These are phyloP conservation scores for Phalacrocorax brasilianus DNA, from an alignment of 2,113 vertebrate genomes.

Conservation along the genomic window DNA sequence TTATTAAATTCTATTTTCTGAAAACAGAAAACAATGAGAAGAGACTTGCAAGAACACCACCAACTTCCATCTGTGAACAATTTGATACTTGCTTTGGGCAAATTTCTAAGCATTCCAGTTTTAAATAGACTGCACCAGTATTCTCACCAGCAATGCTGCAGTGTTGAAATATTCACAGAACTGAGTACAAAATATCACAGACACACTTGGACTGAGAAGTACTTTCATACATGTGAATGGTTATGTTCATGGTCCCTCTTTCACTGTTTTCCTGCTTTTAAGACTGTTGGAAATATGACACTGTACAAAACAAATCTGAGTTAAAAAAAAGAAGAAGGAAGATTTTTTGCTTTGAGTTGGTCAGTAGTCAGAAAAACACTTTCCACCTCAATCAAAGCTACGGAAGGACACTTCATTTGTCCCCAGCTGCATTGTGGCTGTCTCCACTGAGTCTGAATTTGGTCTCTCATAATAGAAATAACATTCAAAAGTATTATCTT, in stretches of 20 bases:
- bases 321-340: neutral
- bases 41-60: slow-evolving; percentile 29
- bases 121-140: slow-evolving; percentile 34
- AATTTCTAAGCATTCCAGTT: slow-evolving; percentile 34
- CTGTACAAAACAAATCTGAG: neutral
- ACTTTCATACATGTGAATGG: neutral
- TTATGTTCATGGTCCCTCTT: neutral
- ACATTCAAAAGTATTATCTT: neutral
- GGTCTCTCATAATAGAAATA: neutral
- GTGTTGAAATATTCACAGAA: slow-evolving; percentile 25
- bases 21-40: slow-evolving; percentile 43
- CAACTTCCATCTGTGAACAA: slow-evolving; percentile 56
- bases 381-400: neutral
- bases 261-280: neutral
- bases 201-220: neutral
- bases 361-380: neutral
- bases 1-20: slow-evolving; percentile 2
- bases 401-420: neutral
- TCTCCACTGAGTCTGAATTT: neutral
- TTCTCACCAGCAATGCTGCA: neutral
- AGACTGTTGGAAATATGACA: neutral
- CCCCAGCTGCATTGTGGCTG: neutral
- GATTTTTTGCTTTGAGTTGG: neutral
- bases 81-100: slow-evolving; percentile 43
- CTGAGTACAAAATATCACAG: neutral